Evolutionary conservation across 2,888 invertebrate genomes (phyloP).

Genomic region (Drosophila nigricruria): DNA sequence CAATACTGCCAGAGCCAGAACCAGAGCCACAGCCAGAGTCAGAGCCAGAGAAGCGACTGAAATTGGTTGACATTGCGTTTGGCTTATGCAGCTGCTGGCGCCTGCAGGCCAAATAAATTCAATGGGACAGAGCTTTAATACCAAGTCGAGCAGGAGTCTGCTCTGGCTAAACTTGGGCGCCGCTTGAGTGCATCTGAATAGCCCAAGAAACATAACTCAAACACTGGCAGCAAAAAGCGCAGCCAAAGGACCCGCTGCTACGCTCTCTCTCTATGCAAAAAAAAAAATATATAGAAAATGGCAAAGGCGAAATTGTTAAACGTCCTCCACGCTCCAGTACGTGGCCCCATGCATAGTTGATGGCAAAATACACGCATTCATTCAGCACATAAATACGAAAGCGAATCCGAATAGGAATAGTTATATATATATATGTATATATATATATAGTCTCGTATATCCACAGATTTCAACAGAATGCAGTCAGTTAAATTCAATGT

Average conservation of each 20-base stretch:
- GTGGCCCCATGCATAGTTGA: conserved; percentile 50
- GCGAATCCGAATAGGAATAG: conserved; percentile 3
- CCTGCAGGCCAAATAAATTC: conserved; percentile 63
- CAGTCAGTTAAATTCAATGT: conserved; percentile 66
- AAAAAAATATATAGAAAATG: conserved; percentile 23
- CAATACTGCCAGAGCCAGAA: conserved; percentile 25
- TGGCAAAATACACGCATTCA: conserved; percentile 34
- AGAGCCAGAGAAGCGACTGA: conserved; percentile 11
- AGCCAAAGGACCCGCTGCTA: conserved; percentile 44
- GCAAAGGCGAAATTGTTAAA: conserved; percentile 50
- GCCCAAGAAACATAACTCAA: conserved; percentile 70
- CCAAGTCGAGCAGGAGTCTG: not conserved
- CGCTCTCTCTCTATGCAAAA: conserved; percentile 38
- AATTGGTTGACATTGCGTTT: conserved; percentile 63
- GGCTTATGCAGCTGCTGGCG: conserved; percentile 63
- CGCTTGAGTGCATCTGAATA: conserved; percentile 72
- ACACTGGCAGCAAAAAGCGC: conserved; percentile 62
- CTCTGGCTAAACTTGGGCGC: conserved; percentile 41
- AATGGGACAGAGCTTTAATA: conserved; percentile 17
- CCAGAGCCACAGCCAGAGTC: not conserved
- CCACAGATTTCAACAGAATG: conserved; percentile 57
- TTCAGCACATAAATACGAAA: conserved; percentile 24
- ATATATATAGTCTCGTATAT: conserved; percentile 13
- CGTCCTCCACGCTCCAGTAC: conserved; percentile 53
- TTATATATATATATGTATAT: conserved; percentile 9